phyloP scores from a whole-genome alignment of 2,888 invertebrate genomes.

The Drosophila rubida region DNA sequence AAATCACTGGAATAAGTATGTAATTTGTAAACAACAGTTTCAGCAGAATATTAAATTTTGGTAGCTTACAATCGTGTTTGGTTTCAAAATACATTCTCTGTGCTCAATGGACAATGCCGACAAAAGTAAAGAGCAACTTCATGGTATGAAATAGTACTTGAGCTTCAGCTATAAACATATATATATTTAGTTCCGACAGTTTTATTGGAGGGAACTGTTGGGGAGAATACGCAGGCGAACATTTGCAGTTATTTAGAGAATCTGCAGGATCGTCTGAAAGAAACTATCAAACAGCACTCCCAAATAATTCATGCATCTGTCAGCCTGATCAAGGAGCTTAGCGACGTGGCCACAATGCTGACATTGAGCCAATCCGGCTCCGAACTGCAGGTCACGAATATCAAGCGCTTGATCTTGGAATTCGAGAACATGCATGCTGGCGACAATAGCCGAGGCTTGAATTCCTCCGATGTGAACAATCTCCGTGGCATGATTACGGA shows the following conservation, averaged over 20 bases:
- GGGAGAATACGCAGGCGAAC: slow-evolving; percentile 54
- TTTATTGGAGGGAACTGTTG: slow-evolving; percentile 28
- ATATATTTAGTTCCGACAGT: slow-evolving; percentile 13
- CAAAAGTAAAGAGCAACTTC: neutral
- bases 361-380: slow-evolving; percentile 10
- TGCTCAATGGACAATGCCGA: slow-evolving; percentile 22
- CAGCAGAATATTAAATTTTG: slow-evolving; percentile 1
- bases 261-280: slow-evolving; percentile 63
- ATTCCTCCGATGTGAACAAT: slow-evolving; percentile 37
- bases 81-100: neutral
- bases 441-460: slow-evolving; percentile 19
- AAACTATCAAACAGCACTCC: slow-evolving; percentile 58
- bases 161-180: neutral
- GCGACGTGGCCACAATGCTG: slow-evolving; percentile 63
- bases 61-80: neutral
- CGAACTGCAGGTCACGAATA: slow-evolving; percentile 47
- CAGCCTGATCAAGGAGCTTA: slow-evolving; percentile 69
- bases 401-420: slow-evolving; percentile 68
- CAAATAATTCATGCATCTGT: slow-evolving; percentile 64
- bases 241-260: slow-evolving; percentile 68
- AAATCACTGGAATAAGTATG: neutral
- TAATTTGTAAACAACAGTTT: neutral
- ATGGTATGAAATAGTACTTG: slow-evolving; percentile 7
- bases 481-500: slow-evolving; percentile 59
- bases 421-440: slow-evolving; percentile 58